Base-by-base conservation (phyloP, 2,797 vertebrate species). In the Amblyopsis hoosieri region DNA sequence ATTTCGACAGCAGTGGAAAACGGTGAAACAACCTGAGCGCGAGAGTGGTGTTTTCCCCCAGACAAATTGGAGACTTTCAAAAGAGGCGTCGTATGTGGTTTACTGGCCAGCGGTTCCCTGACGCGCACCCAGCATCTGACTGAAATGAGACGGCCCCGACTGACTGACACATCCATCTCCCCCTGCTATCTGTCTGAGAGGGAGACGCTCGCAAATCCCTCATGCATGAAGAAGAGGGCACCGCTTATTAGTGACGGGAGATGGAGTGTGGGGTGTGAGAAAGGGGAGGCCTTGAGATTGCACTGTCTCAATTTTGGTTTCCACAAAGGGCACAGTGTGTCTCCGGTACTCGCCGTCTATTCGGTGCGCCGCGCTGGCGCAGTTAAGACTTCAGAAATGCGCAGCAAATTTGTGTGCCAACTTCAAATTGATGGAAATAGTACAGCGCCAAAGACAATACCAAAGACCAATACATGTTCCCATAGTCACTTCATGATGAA, bases 151-250 rank as follows among this genome's bases (percentile, higher is more conserved):
- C 78, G 12, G 50, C 51, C 17, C 66, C 66, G 82, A 76, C 72
- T 85, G 87, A 91, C 75, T 86, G 86, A 85, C 85, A 87, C 84
- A 86, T 89, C 81, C 79, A 87, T 91, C 86, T 89, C 78, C 66
- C 69, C 65, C 67, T 55, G 72, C 72, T 77, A 81, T 87, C 80
- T 68, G 66, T 83, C 84, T 78, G 74, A 58, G 75, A 66, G 72
- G 76, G 72, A 47, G 75, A 67, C 50, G 49, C 71, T 76, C 62
- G 57, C 67, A 12, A 56, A 50, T 75, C 76, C 67, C 79, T 81
- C 82, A 80, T 83, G 86, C 87, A 86, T 86, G 82, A 82, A 85
- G 82, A 85, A 75, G 75, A 81, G 71, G 82, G 76, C 73, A 4
- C 65, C 66, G 84, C 87, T 89, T 87, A 88, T 86, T 91, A 89